Base-by-base conservation (phyloP, 1,140 invertebrate genomes). In the Diachasma alloeum region DNA sequence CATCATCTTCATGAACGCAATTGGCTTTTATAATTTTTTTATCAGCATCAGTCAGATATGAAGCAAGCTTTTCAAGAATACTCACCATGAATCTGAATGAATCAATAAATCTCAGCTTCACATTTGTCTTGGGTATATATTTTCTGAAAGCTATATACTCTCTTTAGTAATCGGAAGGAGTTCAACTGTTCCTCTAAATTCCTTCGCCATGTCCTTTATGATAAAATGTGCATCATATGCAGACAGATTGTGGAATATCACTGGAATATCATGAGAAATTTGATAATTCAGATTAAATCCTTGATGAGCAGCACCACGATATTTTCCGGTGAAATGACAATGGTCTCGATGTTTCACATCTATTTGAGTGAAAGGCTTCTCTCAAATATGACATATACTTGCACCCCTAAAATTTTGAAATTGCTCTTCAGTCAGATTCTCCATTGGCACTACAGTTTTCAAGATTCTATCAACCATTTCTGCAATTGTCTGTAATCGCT, bases 231-330 rank as follows among this genome's bases (percentile, higher is more conserved):
- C 42, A 67, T 88, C 86, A 77, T 87, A 87, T 9, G 80, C 75
- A 11, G 82, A 81, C 63, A 87, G 79, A 81, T 86, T 86, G 81
- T 86, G 83, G 59, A 87, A 88, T n/a, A 82, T 71, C 9, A 83
- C 77, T 37, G 82, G 85, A 74, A 86, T 81, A 31, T 66, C 70
- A 77, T 72, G 78, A 17, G 4, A 63, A 66, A 81, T 48, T 80
- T 83, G 68, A 83, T 79, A 87, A 73, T 87, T 79, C 31, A 88
- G 31, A 77, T 90, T 89, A 78, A 86, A 87, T n/a, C 39, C 24
- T 10, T 76, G 71, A 80, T 89, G 86, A 0, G 83, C 83, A 13
- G 79, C 36, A 11, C 85, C 84, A 74, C 86, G 44, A 81, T 82
- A 83, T 74, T 78, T 66, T 9, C 84, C 85, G 36, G 83, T 87